Evolutionary conservation across 2,888 invertebrate genomes (phyloP), one percentile per base, ranked within the genome.

Genomic region (Anaspis maculata): DNA sequence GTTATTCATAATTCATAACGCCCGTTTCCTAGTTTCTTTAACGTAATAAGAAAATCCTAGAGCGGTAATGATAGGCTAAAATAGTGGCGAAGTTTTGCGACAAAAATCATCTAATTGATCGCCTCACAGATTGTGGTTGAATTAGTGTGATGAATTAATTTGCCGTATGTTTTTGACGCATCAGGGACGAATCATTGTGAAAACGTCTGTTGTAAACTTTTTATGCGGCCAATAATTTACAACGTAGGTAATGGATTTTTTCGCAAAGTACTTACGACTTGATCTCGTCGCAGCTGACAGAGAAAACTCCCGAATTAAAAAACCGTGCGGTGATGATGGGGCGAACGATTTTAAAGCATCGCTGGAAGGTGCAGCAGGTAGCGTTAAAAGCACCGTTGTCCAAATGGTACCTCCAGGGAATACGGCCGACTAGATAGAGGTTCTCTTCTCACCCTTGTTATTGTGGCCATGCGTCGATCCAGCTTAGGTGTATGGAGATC

Each of bases 401-500:
- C 27, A 27, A 36, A 36, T 36, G 36, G 27, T 31, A 31, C 31
- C 34, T 35, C 26, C 13, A 25, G 29, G 37, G 36, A 31, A 27
- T 13, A 14, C 21, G 26, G 29, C 28, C 34, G 29, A 29, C 28
- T 29, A 27, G 19, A 31, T 31, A 30, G 30, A 28, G 25, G 30
- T 19, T 26, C 31, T 19, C 9, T 19, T 19, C 19, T 19, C 32
- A 12, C 49, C 41, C 49, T 52, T 55, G 53, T 54, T 54, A 54
- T 54, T 52, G 51, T 48, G 50, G 49, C 49, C 46, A 45, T 43
- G 44, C 45, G 48, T 45, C 44, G 47, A 50, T 54, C 47, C 52
- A 47, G 53, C 55, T 55, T 55, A 55, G 53, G 53, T 54, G 47
- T 57, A 58, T 56, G 56, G 51, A 57, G 56, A 58, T 56, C 52